These are phyloP conservation scores for Remorina albescens DNA, from an alignment of 2,797 vertebrate species.

Conservation along the genomic window DNA sequence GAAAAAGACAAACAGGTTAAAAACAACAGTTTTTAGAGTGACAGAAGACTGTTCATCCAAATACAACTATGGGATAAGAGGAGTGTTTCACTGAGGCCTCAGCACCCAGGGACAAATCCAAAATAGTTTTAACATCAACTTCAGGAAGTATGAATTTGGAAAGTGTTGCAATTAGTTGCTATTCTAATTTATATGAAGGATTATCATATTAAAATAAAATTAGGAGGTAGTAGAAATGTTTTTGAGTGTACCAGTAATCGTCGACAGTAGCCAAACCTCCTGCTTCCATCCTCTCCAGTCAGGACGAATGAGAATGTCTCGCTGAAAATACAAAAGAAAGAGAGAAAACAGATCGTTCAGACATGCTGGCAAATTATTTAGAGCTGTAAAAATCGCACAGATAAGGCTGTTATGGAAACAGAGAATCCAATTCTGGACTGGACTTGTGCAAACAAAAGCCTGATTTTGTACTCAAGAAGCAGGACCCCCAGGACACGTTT, in stretches of 20 bases:
- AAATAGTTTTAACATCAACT: background rate
- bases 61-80: constrained; percentile 37
- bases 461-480: constrained; percentile 37
- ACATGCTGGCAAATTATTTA: constrained; percentile 32
- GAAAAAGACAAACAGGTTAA: constrained; percentile 51
- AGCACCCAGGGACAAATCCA: background rate
- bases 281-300: constrained; percentile 97
- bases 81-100: constrained; percentile 28
- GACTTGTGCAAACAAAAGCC: constrained; percentile 24
- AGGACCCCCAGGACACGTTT: constrained; percentile 42
- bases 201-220: constrained; percentile 12
- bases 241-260: constrained; percentile 91
- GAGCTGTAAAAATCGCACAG: constrained; percentile 21
- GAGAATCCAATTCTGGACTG: constrained; percentile 1
- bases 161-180: background rate
- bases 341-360: background rate
- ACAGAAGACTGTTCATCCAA: constrained; percentile 56
- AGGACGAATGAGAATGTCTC: constrained; percentile 99
- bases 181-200: background rate
- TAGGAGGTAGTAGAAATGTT: background rate
- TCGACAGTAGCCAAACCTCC: constrained; percentile 96
- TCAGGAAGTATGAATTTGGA: background rate
- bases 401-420: constrained; percentile 26
- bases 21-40: constrained; percentile 40
- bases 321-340: constrained; percentile 72